A percentile compares a stretch with the other conserved stretches of the same genome.
Evolutionary conservation across 2,113 vertebrate genomes (phyloP).

Genomic region (Mobula birostris): DNA sequence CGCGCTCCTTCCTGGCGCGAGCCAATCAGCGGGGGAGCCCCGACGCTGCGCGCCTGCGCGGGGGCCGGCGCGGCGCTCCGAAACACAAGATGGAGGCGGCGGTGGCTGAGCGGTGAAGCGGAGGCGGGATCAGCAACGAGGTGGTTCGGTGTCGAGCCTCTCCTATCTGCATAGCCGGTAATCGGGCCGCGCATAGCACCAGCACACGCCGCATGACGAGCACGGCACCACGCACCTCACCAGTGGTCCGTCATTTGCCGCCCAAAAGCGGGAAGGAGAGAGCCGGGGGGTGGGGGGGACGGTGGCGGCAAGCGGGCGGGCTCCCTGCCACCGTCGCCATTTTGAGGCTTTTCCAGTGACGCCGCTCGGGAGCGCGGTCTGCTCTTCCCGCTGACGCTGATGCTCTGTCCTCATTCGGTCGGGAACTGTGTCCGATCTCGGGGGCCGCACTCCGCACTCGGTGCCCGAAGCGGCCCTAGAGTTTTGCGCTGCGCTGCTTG

Average conservation of each 20-base stretch:
- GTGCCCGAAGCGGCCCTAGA: too few species aligned
- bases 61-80: background rate
- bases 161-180: background rate
- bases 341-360: background rate
- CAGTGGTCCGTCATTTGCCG: background rate
- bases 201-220: background rate
- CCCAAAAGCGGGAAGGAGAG: background rate
- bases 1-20: background rate
- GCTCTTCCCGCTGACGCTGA: background rate
- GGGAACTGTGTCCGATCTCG: too few species aligned
- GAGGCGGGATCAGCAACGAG: background rate
- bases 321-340: background rate
- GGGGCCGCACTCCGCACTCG: too few species aligned
- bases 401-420: background rate
- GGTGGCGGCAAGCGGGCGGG: background rate
- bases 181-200: background rate
- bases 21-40: background rate
- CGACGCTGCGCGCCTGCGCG: background rate
- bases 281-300: background rate
- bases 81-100: slow-evolving; percentile 30
- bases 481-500: background rate
- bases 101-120: slow-evolving; percentile 5
- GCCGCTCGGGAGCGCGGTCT: background rate
- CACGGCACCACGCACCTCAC: background rate
- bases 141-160: background rate